A percentile compares a stretch with the other conserved stretches of the same genome.
Evolutionary conservation across 1,140 invertebrate species (phyloP).

Genomic region (Leptoteleia sp.): DNA sequence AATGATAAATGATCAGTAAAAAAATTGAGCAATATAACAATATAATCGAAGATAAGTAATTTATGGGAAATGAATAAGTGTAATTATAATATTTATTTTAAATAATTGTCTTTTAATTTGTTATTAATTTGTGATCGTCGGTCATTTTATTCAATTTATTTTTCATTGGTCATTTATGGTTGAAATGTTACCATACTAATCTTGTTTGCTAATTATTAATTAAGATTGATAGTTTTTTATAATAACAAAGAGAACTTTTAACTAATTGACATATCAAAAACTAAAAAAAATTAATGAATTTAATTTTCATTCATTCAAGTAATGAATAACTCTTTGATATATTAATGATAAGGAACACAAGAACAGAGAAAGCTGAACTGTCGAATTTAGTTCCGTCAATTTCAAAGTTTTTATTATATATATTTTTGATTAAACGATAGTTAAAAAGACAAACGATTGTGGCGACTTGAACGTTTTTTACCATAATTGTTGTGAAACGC

Average conservation of each 20-base stretch:
- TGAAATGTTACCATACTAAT: too few species aligned
- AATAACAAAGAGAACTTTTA: slow-evolving; percentile 8
- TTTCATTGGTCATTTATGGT: not conserved
- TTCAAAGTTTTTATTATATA: slow-evolving; percentile 54
- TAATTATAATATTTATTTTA: not conserved
- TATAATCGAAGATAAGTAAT: too few species aligned
- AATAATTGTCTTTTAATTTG: not conserved
- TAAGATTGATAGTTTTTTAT: too few species aligned
- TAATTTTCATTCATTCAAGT: too few species aligned
- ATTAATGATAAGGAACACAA: slow-evolving; percentile 47
- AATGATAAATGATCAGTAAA: not conserved
- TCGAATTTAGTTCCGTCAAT: slow-evolving; percentile 54
- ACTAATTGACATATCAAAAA: slow-evolving; percentile 17
- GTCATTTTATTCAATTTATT: not conserved
- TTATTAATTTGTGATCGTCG: not conserved
- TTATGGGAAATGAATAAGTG: too few species aligned
- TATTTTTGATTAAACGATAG: slow-evolving; percentile 58
- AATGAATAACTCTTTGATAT: not conserved
- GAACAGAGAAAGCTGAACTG: slow-evolving; percentile 36
- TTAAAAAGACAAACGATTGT: slow-evolving; percentile 49
- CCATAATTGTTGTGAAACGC: slow-evolving; percentile 64
- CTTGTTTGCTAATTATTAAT: too few species aligned
- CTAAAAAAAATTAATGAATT: not conserved
- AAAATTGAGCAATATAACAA: too few species aligned
- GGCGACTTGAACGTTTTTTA: slow-evolving; percentile 53